Evolutionary conservation across 2,888 invertebrate species (phyloP), one percentile per base, ranked within the genome.

Genomic region (Diogma glabrata): DNA sequence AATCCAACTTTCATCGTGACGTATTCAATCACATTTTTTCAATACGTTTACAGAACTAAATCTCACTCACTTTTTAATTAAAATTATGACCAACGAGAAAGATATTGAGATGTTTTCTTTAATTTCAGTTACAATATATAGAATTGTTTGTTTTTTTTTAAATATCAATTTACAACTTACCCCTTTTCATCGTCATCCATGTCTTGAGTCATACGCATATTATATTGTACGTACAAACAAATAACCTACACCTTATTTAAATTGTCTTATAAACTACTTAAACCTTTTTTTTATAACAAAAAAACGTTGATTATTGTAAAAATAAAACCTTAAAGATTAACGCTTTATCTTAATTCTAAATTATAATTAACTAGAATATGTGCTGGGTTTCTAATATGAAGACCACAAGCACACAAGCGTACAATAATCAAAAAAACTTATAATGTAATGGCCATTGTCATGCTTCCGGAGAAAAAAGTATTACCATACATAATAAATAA

Each of bases 111-210:
- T n/a, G n/a, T n/a, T n/a, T n/a, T n/a, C n/a, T n/a, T n/a, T n/a
- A n/a, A n/a, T n/a, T n/a, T n/a, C n/a, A n/a, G n/a, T n/a, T n/a
- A n/a, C n/a, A n/a, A n/a, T n/a, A n/a, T n/a, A n/a, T n/a, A n/a
- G n/a, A n/a, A n/a, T n/a, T n/a, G n/a, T n/a, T 12, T 16, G 36
- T 19, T 19, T 43, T 38, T 38, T 17, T 22, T 43, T 20, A 22
- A 17, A 36, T 19, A 46, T 47, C 22, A 24, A 17, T 16, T 24
- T 43, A 23, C n/a, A n/a, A 47, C 55, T 53, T 50, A 58, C 58
- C 58, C 58, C 38, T 58, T 58, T 45, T 58, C 58, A 46, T 58
- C 58, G 49, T 58, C 58, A 28, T 58, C 58, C 54, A 57, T 55
- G 36, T 58, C 57, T 52, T 55, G 56, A 49, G 54, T 57, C 58